Evolutionary conservation across 2,888 invertebrate genomes (phyloP).

Genomic region (Stenichneumon culpator): DNA sequence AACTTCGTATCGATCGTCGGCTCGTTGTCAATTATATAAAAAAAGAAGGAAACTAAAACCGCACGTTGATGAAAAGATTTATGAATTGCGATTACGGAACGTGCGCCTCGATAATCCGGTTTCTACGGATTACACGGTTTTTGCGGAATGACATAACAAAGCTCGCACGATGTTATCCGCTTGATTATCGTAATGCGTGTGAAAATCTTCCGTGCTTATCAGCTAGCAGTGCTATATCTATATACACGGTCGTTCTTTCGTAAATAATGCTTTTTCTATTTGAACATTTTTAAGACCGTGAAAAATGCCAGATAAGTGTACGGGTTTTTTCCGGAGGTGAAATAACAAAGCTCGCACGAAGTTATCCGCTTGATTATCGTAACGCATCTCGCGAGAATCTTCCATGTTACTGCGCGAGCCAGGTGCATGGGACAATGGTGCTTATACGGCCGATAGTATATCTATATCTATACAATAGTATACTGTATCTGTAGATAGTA

Average conservation of each 20-base stretch:
- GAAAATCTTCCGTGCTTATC: no score
- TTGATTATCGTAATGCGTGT: slow-evolving; percentile 1
- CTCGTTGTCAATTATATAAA: background rate
- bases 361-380: background rate
- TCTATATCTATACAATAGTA: background rate
- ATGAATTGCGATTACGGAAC: background rate
- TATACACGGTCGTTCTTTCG: no score
- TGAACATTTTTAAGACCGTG: no score
- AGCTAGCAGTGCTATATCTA: no score
- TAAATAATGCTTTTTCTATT: no score
- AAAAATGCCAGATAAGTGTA: no score
- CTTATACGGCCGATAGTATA: background rate
- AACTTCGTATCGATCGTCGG: slow-evolving; percentile 34
- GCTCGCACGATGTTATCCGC: background rate
- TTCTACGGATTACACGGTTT: background rate
- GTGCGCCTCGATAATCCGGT: background rate
- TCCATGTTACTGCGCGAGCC: no score
- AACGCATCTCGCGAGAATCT: background rate
- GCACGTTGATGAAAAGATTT: background rate
- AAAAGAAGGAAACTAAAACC: background rate
- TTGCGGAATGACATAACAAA: background rate
- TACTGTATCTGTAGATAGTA: no score
- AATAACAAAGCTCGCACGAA: no score
- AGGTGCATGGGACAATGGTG: background rate
- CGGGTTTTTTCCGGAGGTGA: background rate